Conservation (phyloP, 2,888 invertebrate genomes). For the Dynastes hyllus region DNA sequence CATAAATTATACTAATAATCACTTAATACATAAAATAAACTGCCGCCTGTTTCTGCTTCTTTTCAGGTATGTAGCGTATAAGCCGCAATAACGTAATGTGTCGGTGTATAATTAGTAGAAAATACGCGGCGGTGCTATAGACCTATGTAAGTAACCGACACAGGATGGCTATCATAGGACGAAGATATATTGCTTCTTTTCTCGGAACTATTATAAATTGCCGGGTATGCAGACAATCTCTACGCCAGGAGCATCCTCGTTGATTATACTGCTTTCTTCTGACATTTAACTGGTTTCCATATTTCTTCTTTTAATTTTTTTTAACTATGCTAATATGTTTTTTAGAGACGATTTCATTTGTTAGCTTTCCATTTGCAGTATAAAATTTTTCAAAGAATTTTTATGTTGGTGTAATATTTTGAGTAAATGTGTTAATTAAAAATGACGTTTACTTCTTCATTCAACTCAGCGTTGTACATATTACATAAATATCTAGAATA, state of each 20-base stretch:
- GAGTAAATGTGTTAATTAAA: constrained; percentile 20
- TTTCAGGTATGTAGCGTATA: constrained; percentile 8
- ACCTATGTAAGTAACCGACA: constrained; percentile 5
- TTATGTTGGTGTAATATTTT: constrained; percentile 14
- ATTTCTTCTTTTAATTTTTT: constrained; percentile 23
- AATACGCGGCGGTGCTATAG: constrained; percentile 9
- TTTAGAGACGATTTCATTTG: too few species aligned
- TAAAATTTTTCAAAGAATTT: constrained; percentile 9
- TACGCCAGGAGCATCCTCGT: constrained; percentile 30
- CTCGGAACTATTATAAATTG: constrained; percentile 39
- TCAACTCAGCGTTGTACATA: not conserved
- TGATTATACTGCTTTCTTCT: constrained; percentile 36
- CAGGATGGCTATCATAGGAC: constrained; percentile 27
- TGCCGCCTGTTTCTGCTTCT: constrained; percentile 36
- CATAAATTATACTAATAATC: constrained; percentile 46
- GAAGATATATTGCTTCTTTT: constrained; percentile 35
- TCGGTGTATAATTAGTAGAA: constrained; percentile 39
- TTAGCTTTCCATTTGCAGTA: too few species aligned
- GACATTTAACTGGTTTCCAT: constrained; percentile 27
- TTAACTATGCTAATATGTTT: constrained; percentile 1
- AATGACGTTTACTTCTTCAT: not conserved
- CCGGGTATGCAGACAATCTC: constrained; percentile 25
- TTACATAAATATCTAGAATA: not conserved
- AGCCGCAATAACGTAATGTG: constrained; percentile 8
- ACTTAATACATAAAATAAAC: constrained; percentile 42